Conservation (phyloP, 64 coral and sea anemone species). For the Montipora foliosa region DNA sequence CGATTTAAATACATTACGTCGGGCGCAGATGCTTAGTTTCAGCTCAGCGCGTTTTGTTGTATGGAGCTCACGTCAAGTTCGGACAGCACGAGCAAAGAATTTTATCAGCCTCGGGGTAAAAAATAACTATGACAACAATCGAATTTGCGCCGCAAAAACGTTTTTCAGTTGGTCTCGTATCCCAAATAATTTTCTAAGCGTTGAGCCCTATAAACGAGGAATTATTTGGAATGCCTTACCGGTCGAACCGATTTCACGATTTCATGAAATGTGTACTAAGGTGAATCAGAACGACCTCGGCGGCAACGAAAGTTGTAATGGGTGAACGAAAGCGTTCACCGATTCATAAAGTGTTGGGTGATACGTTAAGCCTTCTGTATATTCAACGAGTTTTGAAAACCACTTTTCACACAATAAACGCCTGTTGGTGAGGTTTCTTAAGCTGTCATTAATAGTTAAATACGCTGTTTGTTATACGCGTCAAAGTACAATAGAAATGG, state of each 20-base stretch:
- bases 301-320: neutral
- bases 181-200: neutral
- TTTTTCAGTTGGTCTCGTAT: neutral
- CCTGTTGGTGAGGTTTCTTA: slow-evolving; percentile 17
- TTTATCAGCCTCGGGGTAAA: slow-evolving; percentile 15
- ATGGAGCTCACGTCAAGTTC: neutral
- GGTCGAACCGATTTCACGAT: neutral
- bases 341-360: neutral
- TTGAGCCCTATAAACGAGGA: neutral
- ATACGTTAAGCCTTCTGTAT: slow-evolving; percentile 15
- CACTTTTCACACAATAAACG: neutral
- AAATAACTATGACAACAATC: neutral
- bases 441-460: slow-evolving; percentile 50
- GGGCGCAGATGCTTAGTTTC: neutral
- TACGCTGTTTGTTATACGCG: slow-evolving; percentile 7
- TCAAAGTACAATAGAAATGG: slow-evolving; percentile 51
- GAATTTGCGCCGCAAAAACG: neutral
- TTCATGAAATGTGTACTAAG: neutral
- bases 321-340: neutral
- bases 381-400: slow-evolving; percentile 1
- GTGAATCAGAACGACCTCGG: neutral
- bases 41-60: neutral
- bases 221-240: neutral
- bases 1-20: neutral
- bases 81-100: neutral